Percentiles rank a stretch among this genome's conserved stretches.
Conservation (phyloP, 1,140 invertebrate genomes). For the Philopotamus ludificatus region DNA sequence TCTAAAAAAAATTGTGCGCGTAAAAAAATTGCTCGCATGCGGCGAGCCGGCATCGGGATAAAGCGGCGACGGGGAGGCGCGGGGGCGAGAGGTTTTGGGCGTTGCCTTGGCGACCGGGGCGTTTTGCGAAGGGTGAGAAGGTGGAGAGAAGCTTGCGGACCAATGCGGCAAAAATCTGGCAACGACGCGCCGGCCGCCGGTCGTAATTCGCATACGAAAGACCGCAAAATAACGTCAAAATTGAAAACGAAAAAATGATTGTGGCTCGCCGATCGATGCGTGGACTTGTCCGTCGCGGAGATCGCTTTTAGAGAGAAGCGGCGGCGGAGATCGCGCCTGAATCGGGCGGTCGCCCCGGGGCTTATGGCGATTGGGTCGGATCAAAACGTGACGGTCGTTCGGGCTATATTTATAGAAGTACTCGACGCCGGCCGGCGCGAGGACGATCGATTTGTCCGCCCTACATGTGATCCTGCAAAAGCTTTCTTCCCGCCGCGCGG, state of each 20-base stretch:
- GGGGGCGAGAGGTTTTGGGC: constrained; percentile 22
- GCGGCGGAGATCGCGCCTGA: constrained; percentile 1
- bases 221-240: not conserved
- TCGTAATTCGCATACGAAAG: not conserved
- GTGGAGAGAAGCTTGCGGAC: constrained; percentile 28
- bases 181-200: constrained; percentile 27
- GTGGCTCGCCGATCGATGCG: not conserved
- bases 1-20: not conserved
- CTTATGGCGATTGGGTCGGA: not conserved
- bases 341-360: constrained; percentile 18
- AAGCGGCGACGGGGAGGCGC: not conserved
- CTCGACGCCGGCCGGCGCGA: no score
- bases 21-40: constrained; percentile 2
- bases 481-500: no score
- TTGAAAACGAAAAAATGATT: not conserved
- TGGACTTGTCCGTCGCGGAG: not conserved
- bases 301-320: not conserved
- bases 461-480: no score
- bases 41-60: not conserved
- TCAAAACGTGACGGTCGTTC: no score
- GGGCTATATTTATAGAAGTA: no score
- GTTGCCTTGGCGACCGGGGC: constrained; percentile 29
- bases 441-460: no score
- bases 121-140: constrained; percentile 6
- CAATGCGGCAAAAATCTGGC: constrained; percentile 42